phyloP scores from a whole-genome alignment of 2,113 vertebrate species.

The Hippocampus zosterae region DNA sequence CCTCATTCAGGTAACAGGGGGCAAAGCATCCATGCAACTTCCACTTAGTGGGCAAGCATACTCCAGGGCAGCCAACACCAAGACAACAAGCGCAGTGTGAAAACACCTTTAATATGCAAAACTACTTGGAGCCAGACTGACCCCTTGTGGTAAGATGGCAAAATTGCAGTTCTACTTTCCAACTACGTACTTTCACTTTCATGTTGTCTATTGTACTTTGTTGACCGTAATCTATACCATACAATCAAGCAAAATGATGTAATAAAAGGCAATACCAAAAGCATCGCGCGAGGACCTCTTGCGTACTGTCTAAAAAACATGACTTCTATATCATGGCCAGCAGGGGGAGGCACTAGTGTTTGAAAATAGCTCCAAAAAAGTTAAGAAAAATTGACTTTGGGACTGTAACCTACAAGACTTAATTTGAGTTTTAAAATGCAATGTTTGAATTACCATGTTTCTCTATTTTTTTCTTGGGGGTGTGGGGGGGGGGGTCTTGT shows the following conservation, averaged over 20 bases:
- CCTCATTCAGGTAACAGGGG: not conserved
- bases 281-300: not conserved
- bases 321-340: not conserved
- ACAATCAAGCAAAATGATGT: not conserved
- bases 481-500: not conserved
- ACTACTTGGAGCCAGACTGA: conserved; percentile 37
- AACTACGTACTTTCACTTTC: not conserved
- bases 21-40: too few species aligned
- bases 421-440: not conserved
- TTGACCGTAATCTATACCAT: not conserved
- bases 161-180: conserved; percentile 26
- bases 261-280: not conserved
- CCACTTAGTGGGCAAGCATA: too few species aligned
- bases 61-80: too few species aligned
- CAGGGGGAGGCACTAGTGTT: not conserved
- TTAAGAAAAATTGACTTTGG: not conserved
- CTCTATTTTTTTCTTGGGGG: not conserved
- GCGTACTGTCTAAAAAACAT: too few species aligned
- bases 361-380: not conserved
- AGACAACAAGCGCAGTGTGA: too few species aligned
- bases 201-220: not conserved
- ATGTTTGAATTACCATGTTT: not conserved
- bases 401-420: not conserved
- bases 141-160: conserved; percentile 53
- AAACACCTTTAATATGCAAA: too few species aligned